phyloP scores from a whole-genome alignment of 2,888 invertebrate species.

The Conchocele bisecta region DNA sequence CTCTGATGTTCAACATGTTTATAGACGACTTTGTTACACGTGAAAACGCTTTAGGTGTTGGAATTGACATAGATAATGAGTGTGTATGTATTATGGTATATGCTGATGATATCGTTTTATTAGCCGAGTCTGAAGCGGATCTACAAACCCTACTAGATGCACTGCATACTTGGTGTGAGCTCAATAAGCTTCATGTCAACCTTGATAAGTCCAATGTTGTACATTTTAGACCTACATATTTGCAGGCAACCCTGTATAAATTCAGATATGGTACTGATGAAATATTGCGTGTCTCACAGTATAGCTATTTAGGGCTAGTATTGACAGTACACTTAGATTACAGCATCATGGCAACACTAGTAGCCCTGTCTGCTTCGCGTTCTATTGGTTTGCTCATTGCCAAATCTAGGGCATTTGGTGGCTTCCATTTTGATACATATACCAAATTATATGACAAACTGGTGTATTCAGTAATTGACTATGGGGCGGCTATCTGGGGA shows the following conservation, averaged over 20 bases:
- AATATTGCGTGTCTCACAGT: neutral
- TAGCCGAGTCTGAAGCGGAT: neutral
- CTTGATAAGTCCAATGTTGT: slow-evolving; percentile 2
- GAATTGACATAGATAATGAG: neutral
- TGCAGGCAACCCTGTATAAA: neutral
- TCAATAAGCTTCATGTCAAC: too few relatives aligned
- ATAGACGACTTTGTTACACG: neutral
- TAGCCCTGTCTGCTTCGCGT: slow-evolving; percentile 6
- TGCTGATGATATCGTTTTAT: slow-evolving; percentile 1
- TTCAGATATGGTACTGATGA: neutral
- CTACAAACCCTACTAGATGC: neutral
- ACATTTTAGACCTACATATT: neutral
- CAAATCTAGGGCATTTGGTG: slow-evolving; percentile 4
- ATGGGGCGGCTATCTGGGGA: slow-evolving; percentile 21
- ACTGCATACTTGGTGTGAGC: neutral
- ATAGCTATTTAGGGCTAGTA: slow-evolving; percentile 9
- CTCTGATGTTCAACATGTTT: slow-evolving; percentile 1
- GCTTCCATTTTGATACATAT: slow-evolving; percentile 4
- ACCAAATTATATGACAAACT: slow-evolving; percentile 17
- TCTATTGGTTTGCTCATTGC: slow-evolving; percentile 11
- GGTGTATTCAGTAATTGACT: slow-evolving; percentile 1
- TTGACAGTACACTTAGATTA: slow-evolving; percentile 14
- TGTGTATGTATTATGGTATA: neutral
- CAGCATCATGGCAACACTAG: slow-evolving; percentile 4
- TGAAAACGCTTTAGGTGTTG: neutral